Conservation (phyloP, 2,113 vertebrate species). For the Panthera tigris region DNA sequence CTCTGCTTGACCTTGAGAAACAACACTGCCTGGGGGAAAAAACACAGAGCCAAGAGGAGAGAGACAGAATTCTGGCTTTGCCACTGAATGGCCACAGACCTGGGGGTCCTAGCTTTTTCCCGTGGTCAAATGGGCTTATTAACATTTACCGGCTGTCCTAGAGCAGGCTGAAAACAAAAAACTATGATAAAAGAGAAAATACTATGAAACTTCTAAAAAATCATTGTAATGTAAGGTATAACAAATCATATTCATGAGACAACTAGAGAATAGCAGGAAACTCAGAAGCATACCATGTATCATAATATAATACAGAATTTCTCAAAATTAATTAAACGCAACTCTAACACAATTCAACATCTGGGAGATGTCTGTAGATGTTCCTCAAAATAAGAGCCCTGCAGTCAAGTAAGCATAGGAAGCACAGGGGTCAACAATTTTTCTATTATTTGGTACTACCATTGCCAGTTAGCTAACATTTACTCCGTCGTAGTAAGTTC, state of each 20-base stretch:
- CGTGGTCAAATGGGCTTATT: not conserved
- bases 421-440: not conserved
- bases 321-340: slow-evolving; percentile 9
- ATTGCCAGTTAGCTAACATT: not conserved
- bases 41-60: not conserved
- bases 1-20: slow-evolving; percentile 39
- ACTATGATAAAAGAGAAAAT: not conserved
- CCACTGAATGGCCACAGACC: not conserved
- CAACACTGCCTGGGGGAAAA: not conserved
- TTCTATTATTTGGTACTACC: not conserved
- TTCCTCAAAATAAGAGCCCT: not conserved
- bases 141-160: not conserved
- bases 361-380: not conserved
- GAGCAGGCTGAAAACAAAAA: not conserved
- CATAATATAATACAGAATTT: not conserved
- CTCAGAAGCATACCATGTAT: not conserved
- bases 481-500: not conserved
- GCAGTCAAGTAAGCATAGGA: not conserved
- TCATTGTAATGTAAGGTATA: not conserved
- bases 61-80: not conserved
- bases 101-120: not conserved
- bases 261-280: not conserved
- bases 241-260: not conserved
- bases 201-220: not conserved
- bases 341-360: not conserved